Percentiles rank a stretch among this genome's conserved stretches.
phyloP scores from a whole-genome alignment of 2,888 invertebrate species.

The Ellobium chinense region DNA sequence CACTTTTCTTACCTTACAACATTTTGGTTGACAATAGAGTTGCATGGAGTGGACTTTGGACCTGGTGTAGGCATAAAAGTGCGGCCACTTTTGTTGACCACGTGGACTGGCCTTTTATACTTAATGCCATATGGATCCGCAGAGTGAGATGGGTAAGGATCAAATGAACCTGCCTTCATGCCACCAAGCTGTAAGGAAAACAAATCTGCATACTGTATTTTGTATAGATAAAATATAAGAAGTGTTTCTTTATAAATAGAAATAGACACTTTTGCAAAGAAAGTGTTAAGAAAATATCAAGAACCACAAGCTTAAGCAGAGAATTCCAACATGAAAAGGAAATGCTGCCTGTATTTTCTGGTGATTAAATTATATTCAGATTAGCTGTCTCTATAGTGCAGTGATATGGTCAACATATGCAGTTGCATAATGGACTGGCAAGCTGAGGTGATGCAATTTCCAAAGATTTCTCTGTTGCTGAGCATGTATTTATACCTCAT shows the following conservation, averaged over 20 bases:
- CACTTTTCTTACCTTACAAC: constrained; percentile 74
- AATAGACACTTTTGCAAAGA: neutral
- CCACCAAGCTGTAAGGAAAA: constrained; percentile 75
- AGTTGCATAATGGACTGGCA: too few relatives aligned
- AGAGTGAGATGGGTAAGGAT: constrained; percentile 77
- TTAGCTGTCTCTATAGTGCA: too few relatives aligned
- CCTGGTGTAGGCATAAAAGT: constrained; percentile 77
- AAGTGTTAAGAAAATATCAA: neutral
- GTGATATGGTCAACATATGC: too few relatives aligned
- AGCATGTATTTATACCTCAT: too few relatives aligned
- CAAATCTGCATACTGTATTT: too few relatives aligned
- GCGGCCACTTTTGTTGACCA: constrained; percentile 78
- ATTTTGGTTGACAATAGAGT: constrained; percentile 77
- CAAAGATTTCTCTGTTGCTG: too few relatives aligned
- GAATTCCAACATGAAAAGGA: too few relatives aligned
- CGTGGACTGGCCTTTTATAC: constrained; percentile 65
- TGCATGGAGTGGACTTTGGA: constrained; percentile 75
- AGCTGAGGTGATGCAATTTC: too few relatives aligned
- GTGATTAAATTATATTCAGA: too few relatives aligned
- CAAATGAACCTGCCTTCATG: constrained; percentile 78
- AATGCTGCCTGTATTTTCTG: too few relatives aligned
- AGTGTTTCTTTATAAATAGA: neutral
- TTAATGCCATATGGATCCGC: constrained; percentile 73
- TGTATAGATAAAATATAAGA: too few relatives aligned
- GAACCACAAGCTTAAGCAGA: too few relatives aligned